Evolutionary conservation across 2,113 vertebrate species (phyloP), one percentile per base, ranked within the genome.

Genomic region (Sterrhoptilus dennistouni): DNA sequence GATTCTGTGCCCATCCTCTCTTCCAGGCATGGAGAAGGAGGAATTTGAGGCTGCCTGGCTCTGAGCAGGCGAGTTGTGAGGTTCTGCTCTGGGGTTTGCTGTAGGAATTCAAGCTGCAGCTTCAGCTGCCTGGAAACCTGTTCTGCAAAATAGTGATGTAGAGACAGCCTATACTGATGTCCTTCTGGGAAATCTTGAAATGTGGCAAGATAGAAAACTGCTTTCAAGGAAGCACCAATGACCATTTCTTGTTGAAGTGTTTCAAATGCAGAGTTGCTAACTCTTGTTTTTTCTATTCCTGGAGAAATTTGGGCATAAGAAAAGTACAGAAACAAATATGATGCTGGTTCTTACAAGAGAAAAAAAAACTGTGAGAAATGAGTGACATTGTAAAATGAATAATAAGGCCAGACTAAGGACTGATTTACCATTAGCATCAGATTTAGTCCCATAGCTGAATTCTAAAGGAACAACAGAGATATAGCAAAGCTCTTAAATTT

Each of bases 111-210:
- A 69, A 74, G 38, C 63, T 77, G 35, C 69, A 74, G 21, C 27
- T 87, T 84, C 45, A 53, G 50, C 21, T 70, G 24, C 38, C 40
- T 69, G 38, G 42, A 72, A 69, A n/a, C 12, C 20, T 69, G 27
- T 35, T 33, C 64, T 87, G 56, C 23, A 87, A 35, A 68, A 53
- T 1, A 72, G 12, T 28, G 17, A 31, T 36, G 23, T n/a, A 21
- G 23, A 33, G 21, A 49, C 12, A 60, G 25, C 24, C 42, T n/a
- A 0, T 38, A 35, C 2, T 4, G 4, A 8, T 17, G 12, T 74
- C 50, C 24, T 56, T 29, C 28, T 87, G 27, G 24, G 28, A 85
- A 38, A 18, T n/a, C 60, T 75, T 54, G 64, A 66, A 61, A 65
- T 49, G 45, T 20, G 31, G 18, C 54, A 89, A 65, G 18, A 33